phyloP scores from a whole-genome alignment of 2,888 invertebrate genomes.

The Temnothorax rugatulus region DNA sequence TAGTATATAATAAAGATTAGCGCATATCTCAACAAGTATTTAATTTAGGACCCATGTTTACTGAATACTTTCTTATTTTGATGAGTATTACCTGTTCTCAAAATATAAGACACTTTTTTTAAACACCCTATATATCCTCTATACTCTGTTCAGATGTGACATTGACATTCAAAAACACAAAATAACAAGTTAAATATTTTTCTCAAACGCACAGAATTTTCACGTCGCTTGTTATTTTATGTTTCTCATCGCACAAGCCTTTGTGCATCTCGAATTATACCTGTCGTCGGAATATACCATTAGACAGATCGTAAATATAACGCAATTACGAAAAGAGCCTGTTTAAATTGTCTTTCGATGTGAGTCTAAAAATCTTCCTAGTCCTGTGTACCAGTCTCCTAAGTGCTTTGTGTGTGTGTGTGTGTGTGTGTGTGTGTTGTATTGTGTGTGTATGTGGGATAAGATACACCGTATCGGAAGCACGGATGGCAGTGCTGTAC shows the following conservation, averaged over 20 bases:
- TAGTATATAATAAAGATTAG: too few species aligned
- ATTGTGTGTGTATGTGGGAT: not conserved
- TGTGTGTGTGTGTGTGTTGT: not conserved
- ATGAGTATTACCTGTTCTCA: too few species aligned
- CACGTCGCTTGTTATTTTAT: not conserved
- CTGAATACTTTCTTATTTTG: too few species aligned
- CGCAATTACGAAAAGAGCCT: conserved; percentile 78
- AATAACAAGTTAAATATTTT: not conserved
- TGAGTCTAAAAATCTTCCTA: conserved; percentile 60
- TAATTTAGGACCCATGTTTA: too few species aligned
- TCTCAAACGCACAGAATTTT: not conserved
- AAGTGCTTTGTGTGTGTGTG: conserved; percentile 51
- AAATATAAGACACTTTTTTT: too few species aligned
- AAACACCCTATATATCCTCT: not conserved
- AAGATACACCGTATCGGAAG: conserved; percentile 25
- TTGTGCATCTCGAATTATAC: not conserved
- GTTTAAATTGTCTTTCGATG: conserved; percentile 75
- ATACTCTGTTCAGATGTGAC: not conserved
- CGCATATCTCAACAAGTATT: too few species aligned
- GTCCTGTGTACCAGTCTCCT: conserved; percentile 68
- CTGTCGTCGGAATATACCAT: conserved; percentile 27
- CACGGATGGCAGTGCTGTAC: conserved; percentile 65
- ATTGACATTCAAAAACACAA: not conserved
- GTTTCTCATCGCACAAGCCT: not conserved
- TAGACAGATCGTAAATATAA: conserved; percentile 78